A percentile compares a stretch with the other conserved stretches of the same genome.
Evolutionary conservation across 2,113 vertebrate species (phyloP).

Genomic region (Chauna torquata): DNA sequence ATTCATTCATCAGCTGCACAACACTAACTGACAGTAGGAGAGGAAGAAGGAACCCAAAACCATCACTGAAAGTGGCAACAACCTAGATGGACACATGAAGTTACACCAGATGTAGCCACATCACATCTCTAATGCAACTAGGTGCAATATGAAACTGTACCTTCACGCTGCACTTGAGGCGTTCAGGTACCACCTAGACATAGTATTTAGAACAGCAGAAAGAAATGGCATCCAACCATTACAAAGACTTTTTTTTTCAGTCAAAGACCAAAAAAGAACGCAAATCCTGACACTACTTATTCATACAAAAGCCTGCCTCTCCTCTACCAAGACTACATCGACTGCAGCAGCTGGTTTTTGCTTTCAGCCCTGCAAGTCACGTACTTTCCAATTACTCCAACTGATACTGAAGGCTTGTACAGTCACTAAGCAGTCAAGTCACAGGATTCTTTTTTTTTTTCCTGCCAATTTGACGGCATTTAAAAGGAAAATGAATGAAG

Average conservation of each 20-base stretch:
- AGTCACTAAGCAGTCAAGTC: slow-evolving; percentile 2
- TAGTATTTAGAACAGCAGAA: neutral
- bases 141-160: neutral
- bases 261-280: neutral
- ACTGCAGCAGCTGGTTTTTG: neutral
- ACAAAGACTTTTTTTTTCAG: neutral
- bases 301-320: neutral
- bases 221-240: neutral
- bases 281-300: fast-evolving
- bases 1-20: fast-evolving
- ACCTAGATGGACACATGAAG: fast-evolving
- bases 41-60: neutral
- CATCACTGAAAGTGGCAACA: neutral
- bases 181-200: neutral
- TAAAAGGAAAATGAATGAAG: slow-evolving; percentile 12
- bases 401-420: neutral
- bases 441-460: neutral
- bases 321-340: neutral
- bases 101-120: neutral
- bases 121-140: fast-evolving
- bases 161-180: neutral
- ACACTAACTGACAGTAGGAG: neutral
- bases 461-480: slow-evolving; percentile 15
- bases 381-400: neutral
- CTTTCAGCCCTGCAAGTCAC: neutral